These are phyloP conservation scores for Girardinichthys multiradiatus DNA, from an alignment of 2,113 vertebrate species.

Conservation along the genomic window DNA sequence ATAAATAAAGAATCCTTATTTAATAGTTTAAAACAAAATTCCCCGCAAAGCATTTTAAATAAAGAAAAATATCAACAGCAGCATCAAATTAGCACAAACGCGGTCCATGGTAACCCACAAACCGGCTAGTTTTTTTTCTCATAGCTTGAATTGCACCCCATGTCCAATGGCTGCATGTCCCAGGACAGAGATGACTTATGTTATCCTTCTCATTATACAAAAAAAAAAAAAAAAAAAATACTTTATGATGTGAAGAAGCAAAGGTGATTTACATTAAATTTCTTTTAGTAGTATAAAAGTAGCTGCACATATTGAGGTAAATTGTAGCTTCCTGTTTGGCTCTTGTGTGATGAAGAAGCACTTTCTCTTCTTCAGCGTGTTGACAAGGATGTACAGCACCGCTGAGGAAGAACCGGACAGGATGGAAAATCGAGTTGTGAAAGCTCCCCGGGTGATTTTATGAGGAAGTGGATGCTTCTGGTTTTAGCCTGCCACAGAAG, in stretches of 20 bases:
- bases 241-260: background rate
- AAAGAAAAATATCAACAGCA: no score
- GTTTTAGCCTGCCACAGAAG: conserved; percentile 40
- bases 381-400: conserved; percentile 30
- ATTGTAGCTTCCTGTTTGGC: conserved; percentile 9
- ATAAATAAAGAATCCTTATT: no score
- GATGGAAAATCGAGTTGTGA: conserved; percentile 54
- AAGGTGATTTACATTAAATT: background rate
- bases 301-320: background rate
- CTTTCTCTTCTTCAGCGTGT: conserved; percentile 5
- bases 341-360: conserved; percentile 15
- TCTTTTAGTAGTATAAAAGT: background rate
- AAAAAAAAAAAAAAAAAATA: background rate
- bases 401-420: conserved; percentile 35
- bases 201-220: no score
- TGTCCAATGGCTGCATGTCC: no score
- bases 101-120: no score
- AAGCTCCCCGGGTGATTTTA: conserved; percentile 47
- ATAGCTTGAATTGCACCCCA: no score
- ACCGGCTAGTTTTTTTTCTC: no score
- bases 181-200: no score
- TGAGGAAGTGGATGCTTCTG: conserved; percentile 48
- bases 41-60: no score
- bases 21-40: no score
- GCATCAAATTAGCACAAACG: no score